Evolutionary conservation across 2,888 invertebrate genomes (phyloP), one percentile per base, ranked within the genome.

Genomic region (Meiosimyza decipiens): DNA sequence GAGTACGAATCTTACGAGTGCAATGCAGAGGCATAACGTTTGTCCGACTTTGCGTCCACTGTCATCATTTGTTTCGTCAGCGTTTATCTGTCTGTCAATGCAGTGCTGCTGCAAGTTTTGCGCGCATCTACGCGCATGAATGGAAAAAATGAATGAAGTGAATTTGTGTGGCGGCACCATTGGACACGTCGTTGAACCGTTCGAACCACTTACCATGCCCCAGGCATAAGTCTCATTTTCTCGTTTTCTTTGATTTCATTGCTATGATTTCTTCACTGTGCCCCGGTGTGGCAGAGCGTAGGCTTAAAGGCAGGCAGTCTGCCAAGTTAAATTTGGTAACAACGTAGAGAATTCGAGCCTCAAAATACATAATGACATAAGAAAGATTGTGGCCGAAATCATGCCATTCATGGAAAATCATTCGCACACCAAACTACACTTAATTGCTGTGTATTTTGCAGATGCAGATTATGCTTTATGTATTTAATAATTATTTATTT

Each of bases 121-220:
- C 40, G 40, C 40, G 40, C 40, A 40, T 55, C 54, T 67, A 55
- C 47, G 55, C 67, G 55, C 67, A 55, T 67, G 67, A 67, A 71
- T 71, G 71, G 55, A 64, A 64, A 50, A 63, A 59, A 55, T 71
- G 71, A 71, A 71, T 71, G 71, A 71, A 71, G 47, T 64, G 64
- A 55, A 51, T 63, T 47, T 71, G 64, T 70, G 62, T 54, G 70
- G 63, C 49, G 50, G 71, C 40, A 60, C 55, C 63, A 50, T 55
- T 55, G 63, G 64, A 71, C 57, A 63, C 63, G 62, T 18, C 16
- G n/a, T 18, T n/a, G 55, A 16, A 54, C 18, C 18, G 55, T 54
- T 52, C 54, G 52, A 52, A 33, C 16, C 50, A 50, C 60, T 13
- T 33, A 16, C 15, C 3, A 64, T 3, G 18, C 66, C 54, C n/a